Evolutionary conservation across 2,113 vertebrate genomes (phyloP).

Genomic region (Hemibagrus wyckioides): DNA sequence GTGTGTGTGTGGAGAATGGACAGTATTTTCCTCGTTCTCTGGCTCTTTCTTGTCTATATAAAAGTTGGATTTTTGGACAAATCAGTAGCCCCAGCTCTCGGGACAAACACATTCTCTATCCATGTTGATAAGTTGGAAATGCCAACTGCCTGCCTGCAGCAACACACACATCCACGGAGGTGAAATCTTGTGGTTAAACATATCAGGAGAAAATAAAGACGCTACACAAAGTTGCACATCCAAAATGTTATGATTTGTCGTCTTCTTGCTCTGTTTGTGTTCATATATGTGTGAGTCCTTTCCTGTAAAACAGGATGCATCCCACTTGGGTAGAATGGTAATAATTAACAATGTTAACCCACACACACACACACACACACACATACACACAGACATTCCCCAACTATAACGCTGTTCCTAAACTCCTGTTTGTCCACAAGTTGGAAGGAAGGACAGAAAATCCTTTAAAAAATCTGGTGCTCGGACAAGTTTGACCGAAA

Average conservation of each 20-base stretch:
- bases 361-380: conserved; percentile 30
- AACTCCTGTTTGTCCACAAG: not conserved
- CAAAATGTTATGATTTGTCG: not conserved
- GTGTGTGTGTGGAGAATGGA: conserved; percentile 61
- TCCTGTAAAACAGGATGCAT: not conserved
- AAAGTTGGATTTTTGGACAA: not conserved
- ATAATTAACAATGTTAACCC: conserved; percentile 73
- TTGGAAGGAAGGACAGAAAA: not conserved
- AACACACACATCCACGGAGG: not conserved
- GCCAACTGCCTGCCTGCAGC: no score
- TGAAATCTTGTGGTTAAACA: not conserved
- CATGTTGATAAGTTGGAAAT: not conserved
- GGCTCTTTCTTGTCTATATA: conserved; percentile 65
- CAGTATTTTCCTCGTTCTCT: conserved; percentile 78
- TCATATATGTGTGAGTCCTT: not conserved
- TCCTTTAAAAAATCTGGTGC: not conserved
- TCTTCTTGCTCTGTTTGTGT: not conserved
- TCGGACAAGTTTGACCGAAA: not conserved
- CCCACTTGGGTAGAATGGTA: conserved; percentile 61
- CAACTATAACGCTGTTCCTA: not conserved
- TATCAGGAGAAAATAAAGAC: not conserved
- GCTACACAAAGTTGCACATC: not conserved
- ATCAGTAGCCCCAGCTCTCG: not conserved
- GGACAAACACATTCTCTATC: not conserved
- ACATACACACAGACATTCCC: conserved; percentile 13